These are phyloP conservation scores for Paguma larvata DNA, from an alignment of 2,797 vertebrate species.

Conservation along the genomic window DNA sequence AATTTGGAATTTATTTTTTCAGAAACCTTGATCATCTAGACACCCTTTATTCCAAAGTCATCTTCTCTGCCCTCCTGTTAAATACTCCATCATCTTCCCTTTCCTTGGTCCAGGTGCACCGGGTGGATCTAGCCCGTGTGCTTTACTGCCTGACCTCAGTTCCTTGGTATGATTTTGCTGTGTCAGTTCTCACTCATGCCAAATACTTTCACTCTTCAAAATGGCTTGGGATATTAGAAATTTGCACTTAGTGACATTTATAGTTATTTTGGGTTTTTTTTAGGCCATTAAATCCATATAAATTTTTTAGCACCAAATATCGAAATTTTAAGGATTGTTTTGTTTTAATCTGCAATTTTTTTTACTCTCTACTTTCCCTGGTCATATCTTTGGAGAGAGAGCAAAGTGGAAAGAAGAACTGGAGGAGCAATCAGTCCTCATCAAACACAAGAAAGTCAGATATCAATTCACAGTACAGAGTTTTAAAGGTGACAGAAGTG, in stretches of 20 bases:
- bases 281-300: neutral
- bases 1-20: neutral
- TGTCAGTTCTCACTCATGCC: neutral
- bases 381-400: neutral
- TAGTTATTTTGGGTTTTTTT: conserved; percentile 1
- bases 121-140: neutral
- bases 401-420: neutral
- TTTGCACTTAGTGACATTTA: neutral
- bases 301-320: neutral
- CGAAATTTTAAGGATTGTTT: neutral
- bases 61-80: neutral
- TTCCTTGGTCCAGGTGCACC: neutral
- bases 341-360: neutral
- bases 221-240: neutral
- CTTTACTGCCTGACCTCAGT: neutral
- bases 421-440: neutral
- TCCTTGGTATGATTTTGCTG: neutral
- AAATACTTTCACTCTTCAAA: neutral
- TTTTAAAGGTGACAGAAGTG: neutral
- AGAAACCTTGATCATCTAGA: neutral
- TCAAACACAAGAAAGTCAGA: neutral
- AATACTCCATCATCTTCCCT: neutral
- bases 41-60: neutral
- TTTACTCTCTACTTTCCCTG: neutral
- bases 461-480: neutral